Base-by-base conservation (phyloP, 2,888 invertebrate genomes). In the Neoitamus cyanurus region DNA sequence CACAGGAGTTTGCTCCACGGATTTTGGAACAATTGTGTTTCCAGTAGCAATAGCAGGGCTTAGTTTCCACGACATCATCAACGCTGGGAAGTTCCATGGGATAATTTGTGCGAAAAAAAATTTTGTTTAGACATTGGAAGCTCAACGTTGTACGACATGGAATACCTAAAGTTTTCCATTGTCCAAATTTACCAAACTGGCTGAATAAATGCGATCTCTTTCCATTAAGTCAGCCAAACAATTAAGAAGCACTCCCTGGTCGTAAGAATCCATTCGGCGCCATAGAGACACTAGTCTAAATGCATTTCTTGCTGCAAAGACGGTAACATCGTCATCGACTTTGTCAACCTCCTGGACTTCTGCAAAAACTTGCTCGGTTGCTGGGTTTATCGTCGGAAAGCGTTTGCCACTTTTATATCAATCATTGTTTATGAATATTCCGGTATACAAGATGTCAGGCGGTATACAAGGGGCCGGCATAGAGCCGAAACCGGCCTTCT, bases 401-500 rank as follows among this genome's bases (percentile, higher is more conserved):
- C 96, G 97, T 90, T 96, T 96, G 6, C 97, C 97, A 78, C 95
- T 95, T 83, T 97, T 96, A 88, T 95, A 95, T 96, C 97, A 99
- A 91, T 99, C 98, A 91, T 99, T 99, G 92, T 99, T 97, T 89
- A 99, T 97, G 90, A 99, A 99, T n/a, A n/a, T n/a, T n/a, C 96
- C 96, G 13, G 95, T 94, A 88, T 96, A 96, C n/a, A 95, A 91
- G 86, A 96, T 92, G 87, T 95, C 94, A 1, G 96, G 96, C 87
- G 93, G 93, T 2, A 92, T 93, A 86, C 94, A 93, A 0, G 96
- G 95, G 42, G 93, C 92, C 3, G 95, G 94, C 72, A 94, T 89
- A 2, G 94, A 91, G 0, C 94, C 92, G 87, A 92, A 94, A 84
- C 91, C 92, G 30, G 92, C 93, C 87, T 92, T 92, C 88, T 92